Percentiles rank a stretch among this genome's conserved stretches.
Conservation (phyloP, 2,113 vertebrate genomes). For the Gallinago jamesoni region DNA sequence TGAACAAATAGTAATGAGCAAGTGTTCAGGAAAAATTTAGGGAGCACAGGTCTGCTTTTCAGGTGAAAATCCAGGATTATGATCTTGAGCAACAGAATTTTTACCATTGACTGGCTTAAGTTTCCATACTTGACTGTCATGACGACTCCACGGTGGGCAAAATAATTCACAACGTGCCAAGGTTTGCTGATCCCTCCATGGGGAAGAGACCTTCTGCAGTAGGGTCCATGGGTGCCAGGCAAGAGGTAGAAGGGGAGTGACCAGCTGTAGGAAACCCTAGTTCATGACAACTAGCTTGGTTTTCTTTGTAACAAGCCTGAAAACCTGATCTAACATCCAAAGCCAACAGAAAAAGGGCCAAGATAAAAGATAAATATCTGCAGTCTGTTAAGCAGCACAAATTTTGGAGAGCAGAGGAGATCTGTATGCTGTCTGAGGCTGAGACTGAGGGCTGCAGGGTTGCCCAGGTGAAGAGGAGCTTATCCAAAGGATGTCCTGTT, state of each 20-base stretch:
- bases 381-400: neutral
- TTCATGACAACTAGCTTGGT: neutral
- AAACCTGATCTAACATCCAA: neutral
- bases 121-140: neutral
- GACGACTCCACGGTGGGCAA: neutral
- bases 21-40: neutral
- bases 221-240: neutral
- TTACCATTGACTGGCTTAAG: neutral
- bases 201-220: neutral
- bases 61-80: neutral
- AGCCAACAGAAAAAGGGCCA: neutral
- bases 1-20: neutral
- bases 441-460: neutral
- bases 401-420: neutral
- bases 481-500: neutral
- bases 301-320: neutral
- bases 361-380: neutral
- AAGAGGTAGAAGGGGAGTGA: neutral
- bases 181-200: accelerated
- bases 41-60: neutral
- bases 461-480: neutral
- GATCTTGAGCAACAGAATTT: neutral
- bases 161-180: neutral
- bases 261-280: neutral
- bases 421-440: accelerated